These are phyloP conservation scores for Falco berigora DNA, from an alignment of 2,797 vertebrate species.

Conservation along the genomic window DNA sequence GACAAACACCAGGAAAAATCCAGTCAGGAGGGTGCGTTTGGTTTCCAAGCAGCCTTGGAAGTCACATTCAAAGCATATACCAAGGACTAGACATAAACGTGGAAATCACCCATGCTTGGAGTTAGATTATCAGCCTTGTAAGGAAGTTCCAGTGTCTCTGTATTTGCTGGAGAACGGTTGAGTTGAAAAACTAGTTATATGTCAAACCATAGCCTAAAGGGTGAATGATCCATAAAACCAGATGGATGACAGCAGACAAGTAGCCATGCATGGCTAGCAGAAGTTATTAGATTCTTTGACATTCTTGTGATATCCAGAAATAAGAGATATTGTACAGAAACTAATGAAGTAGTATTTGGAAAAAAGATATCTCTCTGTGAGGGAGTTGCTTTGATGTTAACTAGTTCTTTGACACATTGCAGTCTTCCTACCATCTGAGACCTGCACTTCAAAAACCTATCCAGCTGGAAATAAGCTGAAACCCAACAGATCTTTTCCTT, in stretches of 20 bases:
- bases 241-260: not conserved
- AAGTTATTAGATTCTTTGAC: not conserved
- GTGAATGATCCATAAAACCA: not conserved
- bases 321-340: not conserved
- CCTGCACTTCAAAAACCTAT: not conserved
- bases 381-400: constrained; percentile 1
- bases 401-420: not conserved
- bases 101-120: not conserved
- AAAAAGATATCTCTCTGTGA: not conserved
- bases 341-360: not conserved
- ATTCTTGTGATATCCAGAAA: not conserved
- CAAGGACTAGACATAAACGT: not conserved
- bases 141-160: not conserved
- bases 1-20: not conserved
- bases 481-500: not conserved
- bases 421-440: not conserved
- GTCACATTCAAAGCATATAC: not conserved
- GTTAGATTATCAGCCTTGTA: not conserved
- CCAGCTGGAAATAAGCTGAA: not conserved
- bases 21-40: not conserved
- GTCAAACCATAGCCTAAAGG: not conserved
- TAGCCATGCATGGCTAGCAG: not conserved
- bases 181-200: not conserved
- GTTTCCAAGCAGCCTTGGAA: not conserved
- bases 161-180: not conserved